These are phyloP conservation scores for Pterostichus madidus DNA, from an alignment of 2,888 invertebrate species.

Conservation along the genomic window DNA sequence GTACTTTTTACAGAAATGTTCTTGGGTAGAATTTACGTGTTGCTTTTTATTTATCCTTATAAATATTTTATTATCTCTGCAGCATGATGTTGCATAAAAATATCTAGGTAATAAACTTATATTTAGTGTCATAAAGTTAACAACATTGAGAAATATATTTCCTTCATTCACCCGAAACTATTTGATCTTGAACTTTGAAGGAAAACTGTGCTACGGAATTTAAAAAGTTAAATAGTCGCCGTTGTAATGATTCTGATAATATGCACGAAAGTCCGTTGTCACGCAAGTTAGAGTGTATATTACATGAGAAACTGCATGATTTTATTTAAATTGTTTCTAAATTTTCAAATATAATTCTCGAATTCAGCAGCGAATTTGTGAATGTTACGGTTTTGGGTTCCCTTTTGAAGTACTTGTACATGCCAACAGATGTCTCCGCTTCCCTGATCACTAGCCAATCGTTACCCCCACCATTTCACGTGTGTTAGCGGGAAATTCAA, in stretches of 20 bases:
- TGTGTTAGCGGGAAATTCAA: slow-evolving; percentile 59
- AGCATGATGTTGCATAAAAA: slow-evolving; percentile 2
- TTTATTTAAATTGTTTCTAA: slow-evolving; percentile 18
- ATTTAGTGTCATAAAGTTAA: neutral
- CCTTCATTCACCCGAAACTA: neutral
- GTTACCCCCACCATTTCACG: slow-evolving; percentile 45
- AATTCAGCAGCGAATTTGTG: slow-evolving; percentile 37
- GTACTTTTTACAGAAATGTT: neutral
- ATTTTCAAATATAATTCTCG: slow-evolving; percentile 25
- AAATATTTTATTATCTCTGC: slow-evolving; percentile 2
- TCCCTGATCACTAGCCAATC: slow-evolving; percentile 63
- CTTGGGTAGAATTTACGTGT: slow-evolving; percentile 1
- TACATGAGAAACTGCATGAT: slow-evolving; percentile 3
- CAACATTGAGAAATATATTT: slow-evolving; percentile 1
- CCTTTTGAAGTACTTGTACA: slow-evolving; percentile 39
- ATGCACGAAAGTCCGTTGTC: slow-evolving; percentile 9
- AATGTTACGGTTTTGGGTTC: slow-evolving; percentile 21
- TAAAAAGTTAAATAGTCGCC: slow-evolving; percentile 7
- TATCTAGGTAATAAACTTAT: slow-evolving; percentile 1
- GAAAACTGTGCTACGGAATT: neutral
- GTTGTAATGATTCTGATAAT: neutral
- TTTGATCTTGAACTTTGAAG: slow-evolving; percentile 26
- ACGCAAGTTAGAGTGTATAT: slow-evolving; percentile 26
- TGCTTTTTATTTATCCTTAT: slow-evolving; percentile 4
- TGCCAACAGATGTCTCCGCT: slow-evolving; percentile 65